Evolutionary conservation across 2,113 vertebrate species (phyloP), one percentile per base, ranked within the genome.

Genomic region (Larimichthys crocea): DNA sequence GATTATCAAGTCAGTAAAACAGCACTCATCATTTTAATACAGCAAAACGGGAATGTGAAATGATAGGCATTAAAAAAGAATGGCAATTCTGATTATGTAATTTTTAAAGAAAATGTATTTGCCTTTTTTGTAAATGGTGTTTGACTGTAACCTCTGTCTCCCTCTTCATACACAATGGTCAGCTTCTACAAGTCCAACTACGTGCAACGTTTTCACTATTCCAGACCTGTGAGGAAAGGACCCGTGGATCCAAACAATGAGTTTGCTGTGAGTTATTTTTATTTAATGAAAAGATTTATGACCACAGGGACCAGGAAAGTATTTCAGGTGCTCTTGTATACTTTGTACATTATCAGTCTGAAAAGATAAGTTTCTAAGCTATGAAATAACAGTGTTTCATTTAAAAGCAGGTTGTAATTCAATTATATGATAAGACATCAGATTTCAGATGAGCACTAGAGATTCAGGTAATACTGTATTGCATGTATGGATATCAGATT

Each of bases 141-240:
- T 73, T 80, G 11, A 66, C 50, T 63, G 59, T 40, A 24, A 17
- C 9, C 12, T 74, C 24, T 64, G 1, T 72, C 50, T 53, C 48
- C 11, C 0, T 64, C 11, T 52, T 64, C 26, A 64, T 10, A 12
- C 48, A 46, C 19, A 2, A 15, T 80, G 88, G 89, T n/a, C 82
- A 99, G 98, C 93, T 99, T 99, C 95, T 99, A 99, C 86, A 99
- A 99, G 90, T 97, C 97, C 79, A 99, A 99, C 94, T 97, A 99
- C 0, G 98, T 99, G 85, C 98, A 99, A 49, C 94, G 93, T 11
- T 99, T 99, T 80, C 96, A 99, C 86, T 99, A 99, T 74, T 99
- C 98, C 76, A 94, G 97, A 85, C 98, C 98, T 20, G 96, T 99
- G 86, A 96, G 97, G 89, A 98, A 91, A 92, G 98, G 97, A 57